These are phyloP conservation scores for Emys orbicularis DNA, from an alignment of 2,797 vertebrate species.

Conservation along the genomic window DNA sequence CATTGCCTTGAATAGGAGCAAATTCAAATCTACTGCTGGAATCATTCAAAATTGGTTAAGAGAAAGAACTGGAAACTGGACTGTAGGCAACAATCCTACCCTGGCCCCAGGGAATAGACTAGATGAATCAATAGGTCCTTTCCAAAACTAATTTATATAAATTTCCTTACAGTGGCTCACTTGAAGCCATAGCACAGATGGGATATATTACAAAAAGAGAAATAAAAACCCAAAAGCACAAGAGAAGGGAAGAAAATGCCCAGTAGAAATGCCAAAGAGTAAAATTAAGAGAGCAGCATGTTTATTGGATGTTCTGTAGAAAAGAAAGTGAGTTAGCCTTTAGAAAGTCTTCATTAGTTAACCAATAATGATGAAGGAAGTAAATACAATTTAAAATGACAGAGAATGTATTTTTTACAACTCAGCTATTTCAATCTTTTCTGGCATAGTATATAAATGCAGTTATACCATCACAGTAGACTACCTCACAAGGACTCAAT, in stretches of 20 bases:
- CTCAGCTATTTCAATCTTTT: background rate
- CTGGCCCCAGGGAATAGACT: constrained; percentile 4
- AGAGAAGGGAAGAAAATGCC: background rate
- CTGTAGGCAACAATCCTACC: background rate
- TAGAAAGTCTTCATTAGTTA: constrained; percentile 36
- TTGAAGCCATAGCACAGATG: background rate
- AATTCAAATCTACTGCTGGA: background rate
- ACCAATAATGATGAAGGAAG: background rate
- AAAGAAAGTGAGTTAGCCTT: constrained; percentile 29
- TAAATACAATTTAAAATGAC: background rate
- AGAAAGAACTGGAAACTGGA: constrained; percentile 28
- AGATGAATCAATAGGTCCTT: background rate
- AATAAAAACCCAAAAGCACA: constrained; percentile 30
- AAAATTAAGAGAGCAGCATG: background rate
- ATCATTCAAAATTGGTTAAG: constrained; percentile 13
- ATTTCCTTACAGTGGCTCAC: constrained; percentile 27
- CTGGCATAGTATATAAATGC: constrained; percentile 42
- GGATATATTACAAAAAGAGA: background rate
- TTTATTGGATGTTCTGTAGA: background rate
- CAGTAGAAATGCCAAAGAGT: background rate
- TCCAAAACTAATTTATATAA: background rate
- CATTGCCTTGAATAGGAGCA: accelerated
- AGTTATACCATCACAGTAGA: background rate
- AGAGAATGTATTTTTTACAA: constrained; percentile 23
- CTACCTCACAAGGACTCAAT: constrained; percentile 19